Percentiles rank a stretch among this genome's conserved stretches.
Conservation (phyloP, 2,888 invertebrate species). For the Cosmia trapezina region DNA sequence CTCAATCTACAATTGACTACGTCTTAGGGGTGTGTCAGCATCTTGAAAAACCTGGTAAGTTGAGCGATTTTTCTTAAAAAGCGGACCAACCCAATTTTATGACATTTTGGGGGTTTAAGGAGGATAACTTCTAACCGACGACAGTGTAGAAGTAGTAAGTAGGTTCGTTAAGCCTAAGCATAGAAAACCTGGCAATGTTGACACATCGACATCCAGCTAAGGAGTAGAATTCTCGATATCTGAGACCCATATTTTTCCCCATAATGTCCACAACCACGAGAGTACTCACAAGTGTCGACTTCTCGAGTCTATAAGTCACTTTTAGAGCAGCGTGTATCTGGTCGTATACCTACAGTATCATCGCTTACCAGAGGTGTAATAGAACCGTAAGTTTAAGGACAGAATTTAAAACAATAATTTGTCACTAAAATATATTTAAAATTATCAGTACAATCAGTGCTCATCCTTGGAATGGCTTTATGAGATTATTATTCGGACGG, state of each 20-base stretch:
- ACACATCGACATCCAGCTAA: background rate
- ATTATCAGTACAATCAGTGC: constrained; percentile 71
- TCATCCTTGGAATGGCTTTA: constrained; percentile 67
- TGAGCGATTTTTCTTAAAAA: background rate
- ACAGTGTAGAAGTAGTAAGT: background rate
- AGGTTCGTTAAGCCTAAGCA: background rate
- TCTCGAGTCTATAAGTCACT: background rate
- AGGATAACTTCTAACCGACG: background rate
- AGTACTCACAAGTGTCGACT: background rate
- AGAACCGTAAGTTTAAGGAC: background rate
- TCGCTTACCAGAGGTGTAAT: background rate
- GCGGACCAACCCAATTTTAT: background rate
- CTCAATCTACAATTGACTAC: constrained; percentile 92
- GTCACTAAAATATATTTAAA: constrained; percentile 71
- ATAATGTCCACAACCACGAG: background rate
- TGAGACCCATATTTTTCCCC: background rate
- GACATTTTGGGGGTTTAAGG: too few relatives aligned
- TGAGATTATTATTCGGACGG: constrained; percentile 71
- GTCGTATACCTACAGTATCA: background rate
- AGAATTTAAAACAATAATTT: constrained; percentile 29
- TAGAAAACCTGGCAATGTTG: background rate
- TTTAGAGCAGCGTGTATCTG: background rate
- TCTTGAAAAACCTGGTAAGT: constrained; percentile 93
- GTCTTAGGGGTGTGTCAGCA: constrained; percentile 91
- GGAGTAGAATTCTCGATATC: background rate